A percentile compares a stretch with the other conserved stretches of the same genome.
These are phyloP conservation scores for Berghia stephanieae DNA, from an alignment of 1,140 invertebrate genomes.

Conservation along the genomic window DNA sequence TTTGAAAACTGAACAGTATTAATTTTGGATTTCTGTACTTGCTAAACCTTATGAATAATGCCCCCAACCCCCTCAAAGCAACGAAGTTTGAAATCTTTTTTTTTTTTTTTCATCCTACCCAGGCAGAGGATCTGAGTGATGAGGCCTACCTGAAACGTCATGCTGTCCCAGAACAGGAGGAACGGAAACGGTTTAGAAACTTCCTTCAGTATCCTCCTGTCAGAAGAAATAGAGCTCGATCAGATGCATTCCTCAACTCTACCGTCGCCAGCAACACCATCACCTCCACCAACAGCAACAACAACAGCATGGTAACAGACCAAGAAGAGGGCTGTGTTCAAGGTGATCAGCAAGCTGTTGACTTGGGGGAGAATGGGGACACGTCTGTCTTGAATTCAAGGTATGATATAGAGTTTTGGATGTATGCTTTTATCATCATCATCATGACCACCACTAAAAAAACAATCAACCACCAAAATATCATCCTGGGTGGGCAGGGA, in stretches of 20 bases:
- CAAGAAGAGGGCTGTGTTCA: too few species aligned
- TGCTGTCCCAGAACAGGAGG: conserved; percentile 79
- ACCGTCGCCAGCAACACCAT: conserved; percentile 31
- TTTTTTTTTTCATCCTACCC: conserved; percentile 32
- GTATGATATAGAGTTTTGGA: conserved; percentile 31
- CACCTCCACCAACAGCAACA: too few species aligned
- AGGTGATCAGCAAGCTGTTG: conserved; percentile 10
- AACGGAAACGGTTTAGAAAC: conserved; percentile 80
- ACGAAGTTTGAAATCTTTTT: neutral
- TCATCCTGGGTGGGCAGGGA: too few species aligned
- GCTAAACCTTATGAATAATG: neutral
- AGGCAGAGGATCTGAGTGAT: conserved; percentile 83
- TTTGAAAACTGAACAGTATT: neutral
- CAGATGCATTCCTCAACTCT: conserved; percentile 33
- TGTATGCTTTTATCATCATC: too few species aligned
- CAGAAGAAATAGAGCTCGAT: conserved; percentile 67
- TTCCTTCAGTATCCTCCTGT: conserved; percentile 74
- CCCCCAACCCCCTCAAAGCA: too few species aligned
- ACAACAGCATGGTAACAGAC: too few species aligned
- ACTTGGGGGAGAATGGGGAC: conserved; percentile 6
- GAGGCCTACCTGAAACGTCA: conserved; percentile 76
- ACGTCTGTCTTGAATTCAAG: conserved; percentile 20
- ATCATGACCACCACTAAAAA: too few species aligned
- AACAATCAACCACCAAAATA: too few species aligned
- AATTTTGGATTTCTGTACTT: neutral